Percentiles rank a stretch among this genome's conserved stretches.
These are phyloP conservation scores for Scaptomyza tumidula DNA, from an alignment of 2,888 invertebrate genomes.

Conservation along the genomic window DNA sequence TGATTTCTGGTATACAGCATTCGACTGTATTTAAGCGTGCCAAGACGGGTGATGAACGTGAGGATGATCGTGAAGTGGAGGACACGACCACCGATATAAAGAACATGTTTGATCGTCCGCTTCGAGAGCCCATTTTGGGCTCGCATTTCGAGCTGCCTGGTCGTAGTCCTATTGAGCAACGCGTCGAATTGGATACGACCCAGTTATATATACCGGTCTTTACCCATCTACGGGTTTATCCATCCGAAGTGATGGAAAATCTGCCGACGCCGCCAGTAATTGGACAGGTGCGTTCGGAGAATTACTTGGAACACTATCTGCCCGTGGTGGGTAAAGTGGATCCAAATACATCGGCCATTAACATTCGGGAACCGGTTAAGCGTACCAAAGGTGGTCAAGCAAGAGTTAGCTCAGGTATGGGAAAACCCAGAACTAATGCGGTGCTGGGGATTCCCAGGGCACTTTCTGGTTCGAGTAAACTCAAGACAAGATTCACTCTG, in stretches of 20 bases:
- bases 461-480: not conserved
- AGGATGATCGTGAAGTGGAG: constrained; percentile 52
- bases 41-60: constrained; percentile 44
- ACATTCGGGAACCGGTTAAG: constrained; percentile 43
- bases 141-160: constrained; percentile 86
- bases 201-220: constrained; percentile 89
- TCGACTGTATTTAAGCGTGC: constrained; percentile 12
- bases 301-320: constrained; percentile 76
- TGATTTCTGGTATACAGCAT: constrained; percentile 78
- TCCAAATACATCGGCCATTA: constrained; percentile 43
- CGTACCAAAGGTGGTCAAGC: constrained; percentile 19
- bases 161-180: constrained; percentile 81
- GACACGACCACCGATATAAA: constrained; percentile 42
- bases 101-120: constrained; percentile 85
- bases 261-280: constrained; percentile 86
- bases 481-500: not conserved
- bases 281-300: constrained; percentile 81
- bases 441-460: constrained; percentile 2
- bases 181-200: constrained; percentile 87
- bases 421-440: constrained; percentile 17
- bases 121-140: constrained; percentile 87
- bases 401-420: not conserved
- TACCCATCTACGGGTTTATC: constrained; percentile 88
- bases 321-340: constrained; percentile 51
- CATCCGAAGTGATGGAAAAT: constrained; percentile 86